Evolutionary conservation across 2,797 vertebrate genomes (phyloP), one percentile per base, ranked within the genome.

Genomic region (Esox lucius): DNA sequence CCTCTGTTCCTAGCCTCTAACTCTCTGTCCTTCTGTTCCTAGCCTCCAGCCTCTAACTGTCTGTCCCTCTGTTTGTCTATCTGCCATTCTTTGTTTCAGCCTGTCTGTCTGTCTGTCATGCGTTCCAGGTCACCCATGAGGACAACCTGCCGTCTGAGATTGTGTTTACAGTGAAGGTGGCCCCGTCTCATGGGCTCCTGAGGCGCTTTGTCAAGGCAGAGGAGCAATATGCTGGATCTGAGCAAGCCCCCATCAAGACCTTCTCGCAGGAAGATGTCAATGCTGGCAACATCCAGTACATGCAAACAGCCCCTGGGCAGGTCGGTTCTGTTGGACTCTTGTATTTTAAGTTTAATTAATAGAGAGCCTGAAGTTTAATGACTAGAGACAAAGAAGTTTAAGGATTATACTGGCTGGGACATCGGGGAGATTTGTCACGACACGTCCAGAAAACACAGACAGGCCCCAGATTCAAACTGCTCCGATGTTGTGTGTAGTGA

Each of bases 191-290:
- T 8, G 96, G 96, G 74, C 93, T 94, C 84, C 91, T 98, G 80
- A 81, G 84, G 66, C 92, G 80, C 33, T 95, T 94, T 87, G 78
- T 87, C 4, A 89, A 93, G 66, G 83, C 79, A 0, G 91, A 92
- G 71, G 91, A 92, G 65, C 86, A 79, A 48, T 93, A 93, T 61
- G 35, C 92, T 9, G 85, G 88, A 85, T 89, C 86, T 66, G 81
- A 91, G 51, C 88, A 86, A 72, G 92, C 89, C 2, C 92, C 91
- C 13, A 79, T 94, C 84, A 87, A 84, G 85, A 94, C 78, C 0
- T 99, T 98, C 85, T 96, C 91, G 11, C 96, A 97, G 62, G 86
- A 93, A 75, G 95, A 97, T 88, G 68, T 97, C 9, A 89, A 96
- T 17, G 85, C 85, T 6, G 96, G 95, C 9, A 91, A 91, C 81